phyloP scores from a whole-genome alignment of 2,113 vertebrate species.

The Cyanocitta stelleri region DNA sequence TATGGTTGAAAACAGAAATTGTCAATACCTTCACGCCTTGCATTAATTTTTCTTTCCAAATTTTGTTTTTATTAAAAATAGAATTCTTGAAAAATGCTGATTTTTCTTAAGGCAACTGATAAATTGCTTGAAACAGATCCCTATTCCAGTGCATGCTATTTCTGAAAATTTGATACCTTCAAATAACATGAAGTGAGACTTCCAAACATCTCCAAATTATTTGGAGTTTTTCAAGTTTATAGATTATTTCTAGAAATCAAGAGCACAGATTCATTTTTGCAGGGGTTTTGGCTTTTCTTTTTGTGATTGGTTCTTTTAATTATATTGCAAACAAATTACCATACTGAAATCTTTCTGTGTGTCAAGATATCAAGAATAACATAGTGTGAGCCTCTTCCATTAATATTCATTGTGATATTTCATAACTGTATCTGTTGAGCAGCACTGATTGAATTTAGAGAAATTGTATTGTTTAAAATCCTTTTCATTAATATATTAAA shows the following conservation, averaged over 20 bases:
- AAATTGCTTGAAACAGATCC: neutral
- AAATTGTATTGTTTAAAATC: constrained; percentile 22
- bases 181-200: neutral
- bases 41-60: neutral
- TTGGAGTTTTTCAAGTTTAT: neutral
- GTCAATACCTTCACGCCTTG: neutral
- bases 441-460: constrained; percentile 23
- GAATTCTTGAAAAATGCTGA: neutral
- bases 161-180: neutral
- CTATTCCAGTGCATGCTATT: neutral
- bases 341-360: neutral
- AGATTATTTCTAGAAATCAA: neutral
- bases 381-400: neutral
- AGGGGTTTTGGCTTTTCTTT: neutral
- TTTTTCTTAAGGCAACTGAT: neutral
- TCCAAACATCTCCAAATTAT: neutral
- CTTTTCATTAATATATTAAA: constrained; percentile 17
- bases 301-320: neutral
- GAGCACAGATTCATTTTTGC: neutral
- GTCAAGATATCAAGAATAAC: neutral
- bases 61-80: neutral
- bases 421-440: neutral
- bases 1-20: neutral
- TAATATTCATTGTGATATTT: constrained; percentile 22
- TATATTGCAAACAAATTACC: neutral